Evolutionary conservation across 1,140 invertebrate species (phyloP).

Genomic region (Cyphomyrmex costatus): DNA sequence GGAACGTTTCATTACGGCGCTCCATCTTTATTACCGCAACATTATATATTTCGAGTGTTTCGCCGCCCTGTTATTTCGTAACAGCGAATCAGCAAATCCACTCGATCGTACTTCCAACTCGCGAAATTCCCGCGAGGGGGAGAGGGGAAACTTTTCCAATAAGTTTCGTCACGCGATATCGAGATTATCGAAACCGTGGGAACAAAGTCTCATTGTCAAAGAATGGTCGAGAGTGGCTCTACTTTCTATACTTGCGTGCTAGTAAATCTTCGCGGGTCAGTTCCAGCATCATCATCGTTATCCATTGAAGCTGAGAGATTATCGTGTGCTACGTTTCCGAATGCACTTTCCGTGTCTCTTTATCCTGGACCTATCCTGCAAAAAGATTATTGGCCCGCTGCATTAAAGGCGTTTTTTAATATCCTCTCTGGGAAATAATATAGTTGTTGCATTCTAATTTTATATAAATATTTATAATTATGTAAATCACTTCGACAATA

Average conservation of each 20-base stretch:
- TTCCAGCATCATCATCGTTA: constrained; percentile 45
- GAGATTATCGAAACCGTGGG: constrained; percentile 53
- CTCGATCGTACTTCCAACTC: constrained; percentile 31
- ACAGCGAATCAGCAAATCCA: constrained; percentile 42
- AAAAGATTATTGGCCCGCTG: neutral
- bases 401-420: neutral
- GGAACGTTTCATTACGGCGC: constrained; percentile 49
- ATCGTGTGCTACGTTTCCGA: constrained; percentile 7
- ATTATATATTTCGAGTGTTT: constrained; percentile 57
- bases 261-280: constrained; percentile 15
- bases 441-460: constrained; percentile 16
- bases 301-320: constrained; percentile 39
- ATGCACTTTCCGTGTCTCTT: neutral
- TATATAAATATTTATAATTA: constrained; percentile 27
- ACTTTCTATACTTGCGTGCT: constrained; percentile 25
- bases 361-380: neutral
- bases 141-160: constrained; percentile 34
- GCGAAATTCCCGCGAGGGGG: constrained; percentile 3
- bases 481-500: neutral
- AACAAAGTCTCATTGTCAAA: constrained; percentile 49
- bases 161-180: constrained; percentile 66
- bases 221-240: constrained; percentile 25
- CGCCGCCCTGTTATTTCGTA: constrained; percentile 30
- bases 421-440: neutral
- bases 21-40: constrained; percentile 54